Evolutionary conservation across 2,113 vertebrate species (phyloP).

Genomic region (Hydrochoerus hydrochaeris): DNA sequence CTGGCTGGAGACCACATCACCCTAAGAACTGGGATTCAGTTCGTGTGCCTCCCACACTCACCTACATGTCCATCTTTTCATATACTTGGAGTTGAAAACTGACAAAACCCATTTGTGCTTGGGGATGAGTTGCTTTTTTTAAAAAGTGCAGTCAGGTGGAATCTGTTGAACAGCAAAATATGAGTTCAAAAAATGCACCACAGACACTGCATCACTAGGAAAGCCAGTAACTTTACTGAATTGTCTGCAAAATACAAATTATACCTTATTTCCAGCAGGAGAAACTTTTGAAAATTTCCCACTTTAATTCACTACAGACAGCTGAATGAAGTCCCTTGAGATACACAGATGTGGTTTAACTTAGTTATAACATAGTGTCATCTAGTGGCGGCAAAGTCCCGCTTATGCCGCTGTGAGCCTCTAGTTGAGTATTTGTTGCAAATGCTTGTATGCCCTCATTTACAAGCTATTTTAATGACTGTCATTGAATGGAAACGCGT

Average conservation of each 20-base stretch:
- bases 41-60: neutral
- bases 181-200: slow-evolving; percentile 91
- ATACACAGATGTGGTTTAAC: slow-evolving; percentile 98
- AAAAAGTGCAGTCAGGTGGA: slow-evolving; percentile 40
- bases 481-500: slow-evolving; percentile 92
- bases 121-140: slow-evolving; percentile 59
- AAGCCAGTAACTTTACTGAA: slow-evolving; percentile 99
- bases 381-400: slow-evolving; percentile 99
- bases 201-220: slow-evolving; percentile 96
- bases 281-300: slow-evolving; percentile 94
- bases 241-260: slow-evolving; percentile 99
- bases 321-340: slow-evolving; percentile 99
- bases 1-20: neutral
- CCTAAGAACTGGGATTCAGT: neutral
- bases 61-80: neutral
- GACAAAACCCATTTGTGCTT: slow-evolving; percentile 47
- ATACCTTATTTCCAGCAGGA: slow-evolving; percentile 98
- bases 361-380: slow-evolving; percentile 97
- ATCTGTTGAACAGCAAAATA: slow-evolving; percentile 69
- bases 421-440: slow-evolving; percentile 93
- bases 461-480: slow-evolving; percentile 97
- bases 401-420: slow-evolving; percentile 99
- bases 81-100: slow-evolving; percentile 48
- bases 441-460: slow-evolving; percentile 91
- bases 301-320: slow-evolving; percentile 97